A percentile compares a stretch with the other conserved stretches of the same genome.
phyloP scores from a whole-genome alignment of 2,797 vertebrate genomes.

The Cossypha niveicapilla region DNA sequence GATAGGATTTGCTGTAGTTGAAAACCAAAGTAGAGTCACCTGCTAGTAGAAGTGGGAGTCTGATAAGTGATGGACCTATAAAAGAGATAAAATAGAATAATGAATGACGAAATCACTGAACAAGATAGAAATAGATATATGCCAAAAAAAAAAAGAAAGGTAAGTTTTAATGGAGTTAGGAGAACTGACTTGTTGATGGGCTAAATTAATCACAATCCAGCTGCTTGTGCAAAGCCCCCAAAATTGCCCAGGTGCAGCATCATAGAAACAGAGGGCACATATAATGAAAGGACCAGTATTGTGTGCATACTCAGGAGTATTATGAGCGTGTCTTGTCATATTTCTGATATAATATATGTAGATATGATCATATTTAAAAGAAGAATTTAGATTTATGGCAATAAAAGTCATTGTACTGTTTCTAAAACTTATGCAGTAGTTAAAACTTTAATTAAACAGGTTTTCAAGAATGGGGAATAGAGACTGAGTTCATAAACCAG shows the following conservation, averaged over 20 bases:
- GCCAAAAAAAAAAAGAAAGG: slow-evolving; percentile 11
- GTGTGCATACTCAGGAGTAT: neutral
- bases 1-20: slow-evolving; percentile 28
- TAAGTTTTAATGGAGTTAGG: slow-evolving; percentile 50
- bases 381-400: slow-evolving; percentile 49
- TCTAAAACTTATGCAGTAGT: slow-evolving; percentile 68
- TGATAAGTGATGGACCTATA: slow-evolving; percentile 41
- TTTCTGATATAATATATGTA: slow-evolving; percentile 9
- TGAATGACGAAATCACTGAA: slow-evolving; percentile 39
- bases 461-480: slow-evolving; percentile 65
- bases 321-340: neutral
- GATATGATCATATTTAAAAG: slow-evolving; percentile 37
- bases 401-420: slow-evolving; percentile 70
- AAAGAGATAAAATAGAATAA: slow-evolving; percentile 33
- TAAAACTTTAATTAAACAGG: slow-evolving; percentile 78
- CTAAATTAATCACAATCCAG: slow-evolving; percentile 52
- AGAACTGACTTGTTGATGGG: slow-evolving; percentile 9
- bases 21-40: slow-evolving; percentile 52
- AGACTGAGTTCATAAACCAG: slow-evolving; percentile 73
- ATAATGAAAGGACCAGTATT: neutral
- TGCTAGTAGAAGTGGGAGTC: slow-evolving; percentile 43
- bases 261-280: neutral
- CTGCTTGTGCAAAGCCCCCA: slow-evolving; percentile 18
- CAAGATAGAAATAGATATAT: slow-evolving; percentile 22
- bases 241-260: neutral